phyloP scores from a whole-genome alignment of 2,797 vertebrate species.

The Poecile montanus region DNA sequence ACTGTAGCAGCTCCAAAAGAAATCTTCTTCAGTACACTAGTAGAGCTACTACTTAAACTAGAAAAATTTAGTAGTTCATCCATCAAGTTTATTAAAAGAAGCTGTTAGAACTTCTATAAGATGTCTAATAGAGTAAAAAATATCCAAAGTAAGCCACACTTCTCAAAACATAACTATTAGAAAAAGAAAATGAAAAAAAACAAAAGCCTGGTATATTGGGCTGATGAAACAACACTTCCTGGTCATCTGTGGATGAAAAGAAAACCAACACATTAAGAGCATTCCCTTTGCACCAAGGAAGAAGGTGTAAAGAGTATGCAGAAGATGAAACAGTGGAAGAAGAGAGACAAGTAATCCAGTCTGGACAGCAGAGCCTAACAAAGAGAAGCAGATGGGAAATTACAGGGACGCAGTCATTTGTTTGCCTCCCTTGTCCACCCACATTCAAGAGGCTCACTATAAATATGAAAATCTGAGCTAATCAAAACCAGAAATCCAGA shows the following conservation, averaged over 20 bases:
- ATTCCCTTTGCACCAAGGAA: background rate
- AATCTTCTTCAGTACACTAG: background rate
- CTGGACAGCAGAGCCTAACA: background rate
- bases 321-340: background rate
- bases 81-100: constrained; percentile 10
- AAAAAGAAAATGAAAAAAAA: background rate
- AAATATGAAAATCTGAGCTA: background rate
- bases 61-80: constrained; percentile 4
- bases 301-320: background rate
- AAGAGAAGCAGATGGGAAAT: background rate
- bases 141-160: background rate
- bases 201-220: background rate
- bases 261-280: background rate
- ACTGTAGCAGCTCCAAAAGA: constrained; percentile 17
- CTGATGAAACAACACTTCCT: background rate
- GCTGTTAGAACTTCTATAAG: background rate
- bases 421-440: background rate
- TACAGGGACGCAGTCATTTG: background rate
- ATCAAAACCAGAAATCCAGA: background rate
- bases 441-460: background rate
- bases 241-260: background rate
- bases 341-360: background rate
- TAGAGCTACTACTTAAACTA: background rate
- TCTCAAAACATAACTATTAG: background rate
- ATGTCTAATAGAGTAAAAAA: background rate